Base-by-base conservation (phyloP, 2,888 invertebrate genomes). In the Crossocerus cetratus region DNA sequence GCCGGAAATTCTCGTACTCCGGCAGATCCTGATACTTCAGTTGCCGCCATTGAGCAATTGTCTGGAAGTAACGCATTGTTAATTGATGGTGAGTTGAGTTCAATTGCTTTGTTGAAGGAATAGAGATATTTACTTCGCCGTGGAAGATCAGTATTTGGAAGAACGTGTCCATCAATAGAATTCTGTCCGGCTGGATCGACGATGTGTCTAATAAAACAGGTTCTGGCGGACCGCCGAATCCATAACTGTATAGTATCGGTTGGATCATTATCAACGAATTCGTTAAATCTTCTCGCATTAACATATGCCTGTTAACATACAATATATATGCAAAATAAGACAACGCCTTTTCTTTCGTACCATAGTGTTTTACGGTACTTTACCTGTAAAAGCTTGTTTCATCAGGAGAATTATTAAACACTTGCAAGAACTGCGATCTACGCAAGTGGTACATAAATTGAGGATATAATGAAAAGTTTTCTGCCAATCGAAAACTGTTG, bases 391-490 rank as follows among this genome's bases (percentile, higher is more conserved):
- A 99, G 21, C 98, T 98, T 14, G 99, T 99, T 92, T 99, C 99
- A 91, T 99, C 99, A 0, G 99, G 99, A 53, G 98, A 99, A 92
- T 99, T 99, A 92, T 99, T 99, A 92, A 99, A 99, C 57, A 99
- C 99, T 93, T 99, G 99, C 79, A 99, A 93, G 92, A 99, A 99
- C 91, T 99, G 99, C 23, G 99, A 99, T 81, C 99, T 94, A 55
- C 99, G 93, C 86, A 99, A 92, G 89, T 99, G 99, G 91, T 99
- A 99, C 99, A 99, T 99, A 91, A 99, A 99, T 91, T 99, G 99
- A 55, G 99, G 99, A 92, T 99, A 99, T 70, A 99, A 92, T 72
- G 98, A 97, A 91, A 99, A 99, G 91, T 98, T 99, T 89, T 99
- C 99, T 2, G 96, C 95, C 72, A 99, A 93, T 62, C 98, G 93